Base-by-base conservation (phyloP, 2,888 invertebrate species). In the Nomada hirtipes region DNA sequence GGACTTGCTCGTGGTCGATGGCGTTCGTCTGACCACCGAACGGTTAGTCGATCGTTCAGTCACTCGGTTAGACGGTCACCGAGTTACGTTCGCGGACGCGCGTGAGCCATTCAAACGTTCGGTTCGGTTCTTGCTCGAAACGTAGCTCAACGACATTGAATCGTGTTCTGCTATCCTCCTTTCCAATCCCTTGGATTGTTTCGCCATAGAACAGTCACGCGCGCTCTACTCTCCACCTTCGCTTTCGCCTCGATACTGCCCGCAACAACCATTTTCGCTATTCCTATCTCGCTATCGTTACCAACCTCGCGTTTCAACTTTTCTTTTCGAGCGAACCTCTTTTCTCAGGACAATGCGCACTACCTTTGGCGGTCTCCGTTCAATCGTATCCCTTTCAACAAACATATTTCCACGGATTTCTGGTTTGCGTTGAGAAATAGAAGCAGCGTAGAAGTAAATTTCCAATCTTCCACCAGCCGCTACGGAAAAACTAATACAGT, bases 21-120 rank as follows among this genome's bases (percentile, higher is more conserved):
- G 70, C 61, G 70, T 69, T 65, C 79, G 59, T 63, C 44, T 57
- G 75, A 72, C 73, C 82, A 78, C 64, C 77, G 76, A 74, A 70
- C 84, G 82, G 82, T 71, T 75, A 79, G 86, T 85, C 86, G 83
- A 87, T 87, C 89, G 88, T 85, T 84, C 83, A 86, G 84, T 85
- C 85, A 84, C 83, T 85, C 85, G 83, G 89, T 85, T 87, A 90
- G 90, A 88, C 85, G 89, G 90, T 89, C 91, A 89, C 89, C 90
- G 84, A 90, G 90, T 86, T 86, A 88, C 65, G 60, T 60, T 80
- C 67, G 72, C 13, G 15, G 15, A 59, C 42, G 20, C 13, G 83
- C 86, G 88, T 85, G 85, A 77, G 72, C 65, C 42, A 23, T 18
- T 42, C 26, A 7, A 7, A n/a, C 15, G 42, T 20, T 44, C 26